Base-by-base conservation (phyloP, 1,140 invertebrate species). In the Hylaeus volcanicus region DNA sequence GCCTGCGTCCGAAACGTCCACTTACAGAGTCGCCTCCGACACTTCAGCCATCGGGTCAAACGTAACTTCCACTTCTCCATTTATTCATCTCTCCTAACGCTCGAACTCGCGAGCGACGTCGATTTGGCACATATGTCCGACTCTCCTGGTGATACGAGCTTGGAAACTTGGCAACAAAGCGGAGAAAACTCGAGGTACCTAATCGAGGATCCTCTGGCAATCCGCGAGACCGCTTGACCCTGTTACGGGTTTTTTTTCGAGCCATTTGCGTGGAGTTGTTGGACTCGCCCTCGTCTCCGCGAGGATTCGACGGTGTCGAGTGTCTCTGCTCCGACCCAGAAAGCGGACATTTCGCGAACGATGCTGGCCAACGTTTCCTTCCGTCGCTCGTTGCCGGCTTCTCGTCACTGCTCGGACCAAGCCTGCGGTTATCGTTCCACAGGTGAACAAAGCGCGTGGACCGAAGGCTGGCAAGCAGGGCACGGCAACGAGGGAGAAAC, bases 1-100 rank as follows among this genome's bases (percentile, higher is more conserved):
- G 65, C 5, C 43, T 69, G 74, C 45, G 26, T 15, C 73, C 63
- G 72, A 85, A 70, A 56, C 76, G 58, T 73, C 77, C 71, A 45
- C 61, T 69, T 56, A 26, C 26, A 26, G 26, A 26, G 26, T 26
- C 26, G 26, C 26, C 26, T 26, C 26, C 0, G 26, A 26, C 26
- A 26, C 26, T 26, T 26, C 26, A 0, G 26, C 26, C 26, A 26
- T 26, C 26, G 26, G 26, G 26, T 26, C 26, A 26, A 26, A 26
- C 26, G 26, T 26, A 26, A 26, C 26, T 26, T 26, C 26, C 26
- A 26, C 26, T 26, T 26, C 26, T 26, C 26, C 26, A 0, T 26
- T 26, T 26, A 26, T 8, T 48, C 0, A 48, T 11, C 51, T 51
- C 51, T 51, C 11, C 51, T 51, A 26, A 2, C 51, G 51, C 2